Percentiles rank a stretch among this genome's conserved stretches.
phyloP scores from a whole-genome alignment of 2,797 vertebrate species.

The Galagoides demidoff region DNA sequence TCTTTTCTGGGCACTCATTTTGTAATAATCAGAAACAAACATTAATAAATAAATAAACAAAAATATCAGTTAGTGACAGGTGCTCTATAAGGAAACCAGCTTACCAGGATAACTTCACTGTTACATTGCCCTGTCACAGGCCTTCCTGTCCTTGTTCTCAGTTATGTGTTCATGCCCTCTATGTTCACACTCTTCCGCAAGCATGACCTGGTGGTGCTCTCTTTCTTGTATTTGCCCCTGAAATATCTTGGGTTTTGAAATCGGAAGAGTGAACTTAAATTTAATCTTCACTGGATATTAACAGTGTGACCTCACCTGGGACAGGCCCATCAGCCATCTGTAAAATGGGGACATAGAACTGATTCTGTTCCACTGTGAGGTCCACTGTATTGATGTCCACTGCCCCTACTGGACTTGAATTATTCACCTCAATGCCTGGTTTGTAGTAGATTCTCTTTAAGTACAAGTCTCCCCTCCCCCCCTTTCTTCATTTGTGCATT shows the following conservation, averaged over 20 bases:
- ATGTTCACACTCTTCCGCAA: neutral
- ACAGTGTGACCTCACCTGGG: neutral
- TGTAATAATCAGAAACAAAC: neutral
- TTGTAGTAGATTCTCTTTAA: neutral
- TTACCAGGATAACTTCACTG: neutral
- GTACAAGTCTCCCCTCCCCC: neutral
- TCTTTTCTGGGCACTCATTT: neutral
- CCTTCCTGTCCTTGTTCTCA: neutral
- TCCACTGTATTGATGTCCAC: too few relatives aligned
- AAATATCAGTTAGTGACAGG: neutral
- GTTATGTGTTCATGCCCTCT: neutral
- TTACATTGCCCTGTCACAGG: neutral
- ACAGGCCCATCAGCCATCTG: neutral
- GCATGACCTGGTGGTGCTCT: neutral
- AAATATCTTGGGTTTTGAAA: neutral
- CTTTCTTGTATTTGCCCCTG: neutral
- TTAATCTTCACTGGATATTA: neutral
- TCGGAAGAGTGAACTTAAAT: neutral
- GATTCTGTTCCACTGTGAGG: neutral
- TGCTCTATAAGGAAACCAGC: neutral
- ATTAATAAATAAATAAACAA: neutral
- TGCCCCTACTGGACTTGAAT: neutral
- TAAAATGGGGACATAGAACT: neutral
- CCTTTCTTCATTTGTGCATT: neutral
- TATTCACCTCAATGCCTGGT: neutral